Evolutionary conservation across 1,140 invertebrate species (phyloP).

Genomic region (Cydia strobilella): DNA sequence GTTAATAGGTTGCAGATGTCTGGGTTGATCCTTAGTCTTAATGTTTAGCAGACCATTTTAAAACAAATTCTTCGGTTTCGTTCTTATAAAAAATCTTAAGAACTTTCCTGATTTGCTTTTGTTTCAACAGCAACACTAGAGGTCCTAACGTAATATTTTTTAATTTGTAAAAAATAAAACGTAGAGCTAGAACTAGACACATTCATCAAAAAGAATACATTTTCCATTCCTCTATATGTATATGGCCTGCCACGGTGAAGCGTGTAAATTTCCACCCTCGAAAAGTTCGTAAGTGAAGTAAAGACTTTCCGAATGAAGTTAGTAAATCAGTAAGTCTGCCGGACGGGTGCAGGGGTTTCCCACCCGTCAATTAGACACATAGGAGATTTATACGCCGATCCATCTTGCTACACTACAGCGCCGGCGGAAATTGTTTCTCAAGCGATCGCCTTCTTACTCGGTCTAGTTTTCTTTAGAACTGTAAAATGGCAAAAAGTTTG

Average conservation of each 20-base stretch:
- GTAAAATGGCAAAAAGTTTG: background rate
- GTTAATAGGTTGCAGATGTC: too few relatives aligned
- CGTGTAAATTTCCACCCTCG: conserved; percentile 22
- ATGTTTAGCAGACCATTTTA: too few relatives aligned
- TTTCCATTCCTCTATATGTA: background rate
- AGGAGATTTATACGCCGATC: conserved; percentile 70
- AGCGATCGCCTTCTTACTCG: conserved; percentile 47
- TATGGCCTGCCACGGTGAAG: background rate
- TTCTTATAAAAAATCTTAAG: too few relatives aligned
- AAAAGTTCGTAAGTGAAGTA: conserved; percentile 33
- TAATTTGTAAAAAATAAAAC: background rate
- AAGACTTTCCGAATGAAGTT: conserved; percentile 44
- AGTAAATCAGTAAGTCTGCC: conserved; percentile 60
- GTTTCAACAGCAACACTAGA: too few relatives aligned
- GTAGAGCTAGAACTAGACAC: background rate
- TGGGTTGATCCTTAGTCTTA: too few relatives aligned
- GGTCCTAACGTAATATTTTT: too few relatives aligned
- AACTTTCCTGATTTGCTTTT: too few relatives aligned
- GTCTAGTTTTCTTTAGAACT: conserved; percentile 16
- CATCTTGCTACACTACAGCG: conserved; percentile 52
- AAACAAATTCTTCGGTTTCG: too few relatives aligned
- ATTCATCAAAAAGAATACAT: too few relatives aligned
- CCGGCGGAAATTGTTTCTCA: conserved; percentile 60
- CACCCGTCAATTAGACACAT: conserved; percentile 70
- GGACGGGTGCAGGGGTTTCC: conserved; percentile 45